Conservation (phyloP, 2,888 invertebrate species). For the Eristalis pertinax region DNA sequence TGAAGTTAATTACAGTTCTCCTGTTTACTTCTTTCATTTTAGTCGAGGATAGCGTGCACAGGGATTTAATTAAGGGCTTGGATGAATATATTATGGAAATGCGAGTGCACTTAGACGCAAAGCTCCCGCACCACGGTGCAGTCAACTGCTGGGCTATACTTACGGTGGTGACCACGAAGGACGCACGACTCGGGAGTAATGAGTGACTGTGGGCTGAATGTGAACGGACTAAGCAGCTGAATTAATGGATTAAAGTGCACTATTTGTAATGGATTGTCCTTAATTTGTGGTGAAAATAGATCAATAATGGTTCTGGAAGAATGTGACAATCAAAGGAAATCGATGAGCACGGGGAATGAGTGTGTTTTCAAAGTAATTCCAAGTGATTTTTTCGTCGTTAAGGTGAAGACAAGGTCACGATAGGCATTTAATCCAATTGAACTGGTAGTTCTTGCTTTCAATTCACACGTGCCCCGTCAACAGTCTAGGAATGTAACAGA, state of each 20-base stretch:
- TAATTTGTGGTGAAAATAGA: too few species aligned
- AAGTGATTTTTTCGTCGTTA: too few species aligned
- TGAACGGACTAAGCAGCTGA: neutral
- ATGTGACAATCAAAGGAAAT: too few species aligned
- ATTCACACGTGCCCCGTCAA: too few species aligned
- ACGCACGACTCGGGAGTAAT: neutral
- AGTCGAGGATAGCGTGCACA: neutral
- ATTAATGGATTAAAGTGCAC: neutral
- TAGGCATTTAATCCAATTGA: too few species aligned
- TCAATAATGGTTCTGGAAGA: too few species aligned
- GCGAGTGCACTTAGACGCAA: neutral
- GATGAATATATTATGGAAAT: constrained; percentile 11
- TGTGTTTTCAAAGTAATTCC: too few species aligned
- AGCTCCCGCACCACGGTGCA: neutral
- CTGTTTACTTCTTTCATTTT: neutral
- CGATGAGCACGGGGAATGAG: too few species aligned
- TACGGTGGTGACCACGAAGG: neutral
- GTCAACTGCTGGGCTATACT: neutral
- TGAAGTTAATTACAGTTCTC: neutral
- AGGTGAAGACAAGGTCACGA: too few species aligned
- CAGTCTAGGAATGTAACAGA: too few species aligned
- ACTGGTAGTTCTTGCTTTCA: too few species aligned
- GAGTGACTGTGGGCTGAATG: neutral
- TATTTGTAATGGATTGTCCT: neutral
- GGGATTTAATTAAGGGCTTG: constrained; percentile 20